Evolutionary conservation across 1,140 invertebrate species (phyloP).

Genomic region (Drosophila sturtevanti): DNA sequence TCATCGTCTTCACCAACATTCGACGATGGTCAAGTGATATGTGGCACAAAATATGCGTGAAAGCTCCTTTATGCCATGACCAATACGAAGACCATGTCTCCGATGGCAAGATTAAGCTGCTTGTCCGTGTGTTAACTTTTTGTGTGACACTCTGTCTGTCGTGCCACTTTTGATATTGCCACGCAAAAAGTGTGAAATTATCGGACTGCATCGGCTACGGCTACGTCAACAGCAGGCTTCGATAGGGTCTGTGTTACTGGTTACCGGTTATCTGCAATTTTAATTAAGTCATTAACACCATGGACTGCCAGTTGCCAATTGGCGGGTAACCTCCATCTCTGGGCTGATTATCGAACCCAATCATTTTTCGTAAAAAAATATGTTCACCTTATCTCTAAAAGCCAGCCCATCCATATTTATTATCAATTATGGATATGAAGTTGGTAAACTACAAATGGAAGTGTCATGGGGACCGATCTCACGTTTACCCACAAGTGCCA

Average conservation of each 20-base stretch:
- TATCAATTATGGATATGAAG: conserved; percentile 59
- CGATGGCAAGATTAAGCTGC: conserved; percentile 62
- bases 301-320: conserved; percentile 32
- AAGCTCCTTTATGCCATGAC: conserved; percentile 52
- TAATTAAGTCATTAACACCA: conserved; percentile 82
- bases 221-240: conserved; percentile 11
- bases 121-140: conserved; percentile 8
- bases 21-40: conserved; percentile 65
- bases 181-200: conserved; percentile 80
- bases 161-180: conserved; percentile 60
- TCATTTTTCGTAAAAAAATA: conserved; percentile 73
- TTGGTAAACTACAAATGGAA: not conserved
- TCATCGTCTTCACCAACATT: conserved; percentile 30
- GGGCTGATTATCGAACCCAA: conserved; percentile 65
- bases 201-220: conserved; percentile 42
- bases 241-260: conserved; percentile 14
- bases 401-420: conserved; percentile 55
- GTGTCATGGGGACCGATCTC: conserved; percentile 25
- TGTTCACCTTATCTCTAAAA: conserved; percentile 50
- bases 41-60: conserved; percentile 75
- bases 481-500: conserved; percentile 34
- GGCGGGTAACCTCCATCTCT: conserved; percentile 16
- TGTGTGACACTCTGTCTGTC: conserved; percentile 49
- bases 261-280: conserved; percentile 53
- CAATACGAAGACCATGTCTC: conserved; percentile 1